Conservation (phyloP, 2,797 vertebrate species). For the Odontamblyopus lacepedii region DNA sequence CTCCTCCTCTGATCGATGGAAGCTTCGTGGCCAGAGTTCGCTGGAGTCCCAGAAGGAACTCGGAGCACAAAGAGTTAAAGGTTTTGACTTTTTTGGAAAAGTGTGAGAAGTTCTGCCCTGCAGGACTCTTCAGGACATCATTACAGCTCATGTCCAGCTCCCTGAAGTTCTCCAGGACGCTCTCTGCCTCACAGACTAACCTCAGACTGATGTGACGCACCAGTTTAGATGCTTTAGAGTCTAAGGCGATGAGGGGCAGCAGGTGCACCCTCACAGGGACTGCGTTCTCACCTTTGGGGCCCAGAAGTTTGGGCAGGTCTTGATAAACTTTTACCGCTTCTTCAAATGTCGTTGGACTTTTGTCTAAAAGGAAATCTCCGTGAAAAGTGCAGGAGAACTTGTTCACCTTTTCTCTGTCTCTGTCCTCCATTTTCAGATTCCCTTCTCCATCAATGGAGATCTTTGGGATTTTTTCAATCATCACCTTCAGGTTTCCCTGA, state of each 20-base stretch:
- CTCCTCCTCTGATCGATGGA: background rate
- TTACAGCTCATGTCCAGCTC: background rate
- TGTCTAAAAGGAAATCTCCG: slow-evolving; percentile 46
- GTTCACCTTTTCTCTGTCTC: slow-evolving; percentile 13
- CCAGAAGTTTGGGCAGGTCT: slow-evolving; percentile 39
- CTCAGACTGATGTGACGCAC: background rate
- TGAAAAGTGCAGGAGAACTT: slow-evolving; percentile 1
- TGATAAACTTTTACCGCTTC: slow-evolving; percentile 54
- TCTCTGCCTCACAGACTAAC: background rate
- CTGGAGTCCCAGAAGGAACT: background rate
- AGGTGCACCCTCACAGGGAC: background rate
- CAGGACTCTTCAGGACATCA: background rate
- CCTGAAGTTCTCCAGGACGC: background rate
- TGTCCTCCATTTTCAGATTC: slow-evolving; percentile 14
- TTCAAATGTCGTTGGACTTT: slow-evolving; percentile 32
- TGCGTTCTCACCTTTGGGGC: background rate
- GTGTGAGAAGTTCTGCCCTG: background rate
- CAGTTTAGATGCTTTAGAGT: slow-evolving; percentile 35
- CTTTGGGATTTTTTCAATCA: slow-evolving; percentile 47
- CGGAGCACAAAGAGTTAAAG: background rate
- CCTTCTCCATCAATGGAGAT: slow-evolving; percentile 26
- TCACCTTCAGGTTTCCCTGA: slow-evolving; percentile 39
- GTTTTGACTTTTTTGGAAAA: background rate
- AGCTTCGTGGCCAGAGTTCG: background rate
- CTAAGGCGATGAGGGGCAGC: slow-evolving; percentile 52